Evolutionary conservation across 1,140 invertebrate genomes (phyloP), one percentile per base, ranked within the genome.

Genomic region (Drosophila mojavensis): DNA sequence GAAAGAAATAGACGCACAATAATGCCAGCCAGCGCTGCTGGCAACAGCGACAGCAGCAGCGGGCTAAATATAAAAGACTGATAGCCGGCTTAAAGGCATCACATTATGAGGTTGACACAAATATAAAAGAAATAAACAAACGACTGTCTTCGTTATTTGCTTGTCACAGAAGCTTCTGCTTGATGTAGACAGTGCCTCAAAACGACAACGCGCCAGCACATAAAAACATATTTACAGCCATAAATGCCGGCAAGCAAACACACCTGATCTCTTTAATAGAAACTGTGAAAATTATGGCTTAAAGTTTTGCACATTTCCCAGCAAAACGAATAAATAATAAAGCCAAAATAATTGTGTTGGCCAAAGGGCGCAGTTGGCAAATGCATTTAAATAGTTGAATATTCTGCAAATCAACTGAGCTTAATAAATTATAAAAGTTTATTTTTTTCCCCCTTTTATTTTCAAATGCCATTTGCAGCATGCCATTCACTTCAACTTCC

Each of bases 21-120:
- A 74, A 81, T 85, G 65, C 50, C 66, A 76, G 67, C 67, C 65
- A 69, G 48, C 53, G 69, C 82, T 56, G 65, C 48, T 58, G 59
- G 59, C 71, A 74, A 62, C 66, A 58, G 59, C 71, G 68, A 62
- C 65, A 62, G 51, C 71, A 67, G 50, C 17, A 17, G 17, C 65
- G 45, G 66, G 61, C 62, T 48, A 73, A 60, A 75, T 75, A 81
- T 89, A 89, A 89, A 85, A 73, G 70, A 74, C 81, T 70, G 78
- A 80, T 81, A 81, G 73, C 78, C 74, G 64, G 74, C 75, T 84
- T 74, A 72, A 56, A 75, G 84, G 61, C 79, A 88, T 88, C 70
- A 75, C 80, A 75, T 88, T 74, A 89, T 77, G 78, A 90, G 71
- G 70, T 78, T 75, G 71, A 73, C 80, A 84, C 53, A 80, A 75